Evolutionary conservation across 2,888 invertebrate species (phyloP), one percentile per base, ranked within the genome.

Genomic region (Orchesellides sinensis): DNA sequence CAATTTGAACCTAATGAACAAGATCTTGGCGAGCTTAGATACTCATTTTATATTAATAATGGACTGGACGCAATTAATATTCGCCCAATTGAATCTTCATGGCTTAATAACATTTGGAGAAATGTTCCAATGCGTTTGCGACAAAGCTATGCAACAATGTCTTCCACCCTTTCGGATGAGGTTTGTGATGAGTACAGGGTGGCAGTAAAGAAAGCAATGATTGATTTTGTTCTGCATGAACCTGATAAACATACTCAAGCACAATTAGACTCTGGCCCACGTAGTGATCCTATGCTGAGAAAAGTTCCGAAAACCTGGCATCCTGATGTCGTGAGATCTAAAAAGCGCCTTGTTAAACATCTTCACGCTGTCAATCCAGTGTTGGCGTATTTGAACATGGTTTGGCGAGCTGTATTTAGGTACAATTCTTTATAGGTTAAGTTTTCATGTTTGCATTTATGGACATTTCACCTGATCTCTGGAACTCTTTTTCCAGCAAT

Each of bases 51-150:
- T 89, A 93, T 98, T 63, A 94, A 94, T 88, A 94, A 96, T 90
- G 98, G 97, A 0, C 95, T 98, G 56, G 97, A 97, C 89, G 96
- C 96, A 2, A 94, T 95, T 84, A 95, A 97, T 89, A 96, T 98
- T 0, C 95, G 96, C 0, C 95, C 96, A 0, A 92, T 98, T 89
- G 95, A 95, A 89, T 92, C 93, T 75, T 92, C 92, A 88, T 93
- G 96, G 89, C 91, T 97, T 80, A 91, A 90, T 52, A 90, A 91
- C 88, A 91, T 91, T 21, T 89, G 90, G 66, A 86, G 82, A 12
- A 88, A 91, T 19, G 89, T 91, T 12, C 90, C 91, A n/a, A 8
- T 92, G 54, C 91, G 88, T 91, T 66, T 88, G 25, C 85, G 87
- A 21, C 49, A 52, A 5, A 72, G 69, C 8, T 85, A 84, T 54